Evolutionary conservation across 2,113 vertebrate species (phyloP), one percentile per base, ranked within the genome.

Genomic region (Mugil cephalus): DNA sequence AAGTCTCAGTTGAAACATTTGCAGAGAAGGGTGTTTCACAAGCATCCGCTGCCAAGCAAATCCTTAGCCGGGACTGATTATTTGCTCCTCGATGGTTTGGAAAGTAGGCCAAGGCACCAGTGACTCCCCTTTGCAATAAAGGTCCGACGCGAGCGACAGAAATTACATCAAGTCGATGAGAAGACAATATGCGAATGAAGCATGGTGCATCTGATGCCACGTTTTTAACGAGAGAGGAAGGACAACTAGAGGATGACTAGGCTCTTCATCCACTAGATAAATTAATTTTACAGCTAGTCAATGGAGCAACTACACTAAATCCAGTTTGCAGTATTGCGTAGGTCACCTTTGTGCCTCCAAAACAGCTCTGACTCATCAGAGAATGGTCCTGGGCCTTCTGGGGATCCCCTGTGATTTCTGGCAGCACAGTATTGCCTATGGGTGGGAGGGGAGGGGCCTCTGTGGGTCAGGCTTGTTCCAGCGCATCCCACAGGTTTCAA

Each of bases 71-170:
- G 1, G 74, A 72, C 79, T 86, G 83, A 87, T 79, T 74, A 85
- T 84, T 84, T 84, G 80, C 82, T 88, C 85, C 85, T 84, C 46
- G 46, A 80, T 79, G 83, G 73, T 87, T 85, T 86, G 85, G 75
- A 88, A 89, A 87, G 73, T 88, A 88, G 87, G 89, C 75, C 86
- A 85, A 78, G 66, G 50, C 80, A 43, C 66, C 40, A 40, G 72
- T 64, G 79, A 85, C 71, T 82, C 63, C 51, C 51, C 54, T 85
- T 74, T 48, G 72, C 72, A 78, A 61, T 39, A 69, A 79, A 74
- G 66, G 60, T 65, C 76, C 59, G 68, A 78, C 48, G 65, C 69
- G 50, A 68, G 72, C 71, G 47, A 46, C 3, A 74, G 21, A 76
- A 48, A 73, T 64, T 7, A 43, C 11, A 64, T 52, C 21, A 50